Base-by-base conservation (phyloP, 2,888 invertebrate species). In the Lasius platythorax region DNA sequence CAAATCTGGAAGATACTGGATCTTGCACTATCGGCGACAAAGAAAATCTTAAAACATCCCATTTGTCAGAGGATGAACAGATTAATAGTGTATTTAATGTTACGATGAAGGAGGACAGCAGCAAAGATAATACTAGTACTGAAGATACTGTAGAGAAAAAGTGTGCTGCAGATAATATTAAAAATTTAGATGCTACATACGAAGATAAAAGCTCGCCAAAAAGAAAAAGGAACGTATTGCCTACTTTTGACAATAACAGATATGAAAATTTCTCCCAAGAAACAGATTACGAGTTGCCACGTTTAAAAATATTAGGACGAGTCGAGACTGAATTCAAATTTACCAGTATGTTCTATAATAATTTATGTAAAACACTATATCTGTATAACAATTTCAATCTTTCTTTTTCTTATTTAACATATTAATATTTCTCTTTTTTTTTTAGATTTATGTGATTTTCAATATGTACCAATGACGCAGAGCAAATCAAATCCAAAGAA, bases 391-490 rank as follows among this genome's bases (percentile, higher is more conserved):
- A 66, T 40, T 68, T 1, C 23, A 3, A 11, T 23, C 5, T 5
- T 67, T 33, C 37, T 37, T 46, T 23, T 2, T 56, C 11, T 46
- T 50, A 56, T 43, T 18, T 18, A 28, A 53, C 23, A 30, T 33
- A 73, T n/a, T 64, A 15, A 68, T 76, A 5, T 67, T 46, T 37
- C 9, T 43, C 40, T 23, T 15, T 11, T 53, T 53, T 76, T 90
- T 96, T 50, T 94, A 98, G 98, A 97, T 87, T 95, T 99, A 92
- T 97, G 97, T 94, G 99, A 99, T 95, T 99, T 98, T 95, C 99
- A 99, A 95, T 99, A 97, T 94, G 95, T 99, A 85, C 98, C 99
- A 1, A 95, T 99, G 89, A 95, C 92, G 11, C 95, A 61, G 94
- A 95, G 87, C 94, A 96, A 87, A 93, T 94, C 28, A 87, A 94